These are phyloP conservation scores for Electrona antarctica DNA, from an alignment of 2,113 vertebrate species.

Conservation along the genomic window DNA sequence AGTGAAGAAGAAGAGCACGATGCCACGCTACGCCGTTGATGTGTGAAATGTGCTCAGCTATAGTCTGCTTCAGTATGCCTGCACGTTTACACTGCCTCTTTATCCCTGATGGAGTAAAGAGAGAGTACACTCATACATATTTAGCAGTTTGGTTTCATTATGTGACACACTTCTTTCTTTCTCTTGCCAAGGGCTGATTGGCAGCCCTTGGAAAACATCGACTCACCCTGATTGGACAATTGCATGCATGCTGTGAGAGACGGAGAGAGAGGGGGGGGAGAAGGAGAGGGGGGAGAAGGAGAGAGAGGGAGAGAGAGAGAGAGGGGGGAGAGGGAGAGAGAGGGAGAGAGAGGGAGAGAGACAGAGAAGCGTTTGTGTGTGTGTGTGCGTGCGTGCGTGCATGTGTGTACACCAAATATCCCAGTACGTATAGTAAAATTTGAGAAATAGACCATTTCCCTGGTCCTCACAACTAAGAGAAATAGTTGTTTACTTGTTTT, in stretches of 20 bases:
- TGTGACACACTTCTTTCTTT: slow-evolving; percentile 5
- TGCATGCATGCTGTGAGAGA: neutral
- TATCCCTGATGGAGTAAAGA: slow-evolving; percentile 8
- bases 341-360: neutral
- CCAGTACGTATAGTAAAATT: no score
- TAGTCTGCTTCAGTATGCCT: neutral
- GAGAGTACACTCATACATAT: slow-evolving; percentile 55
- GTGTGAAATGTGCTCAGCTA: no score
- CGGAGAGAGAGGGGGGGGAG: neutral
- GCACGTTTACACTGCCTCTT: slow-evolving; percentile 20
- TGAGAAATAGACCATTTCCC: no score
- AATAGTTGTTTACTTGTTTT: no score
- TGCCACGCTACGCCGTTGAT: no score
- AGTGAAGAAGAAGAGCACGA: no score
- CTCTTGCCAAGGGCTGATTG: slow-evolving; percentile 46
- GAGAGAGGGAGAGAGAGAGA: neutral
- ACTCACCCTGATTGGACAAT: slow-evolving; percentile 34
- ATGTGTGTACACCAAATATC: no score
- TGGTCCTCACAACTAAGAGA: no score
- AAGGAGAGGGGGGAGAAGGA: neutral
- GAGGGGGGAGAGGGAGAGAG: neutral
- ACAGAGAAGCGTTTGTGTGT: no score
- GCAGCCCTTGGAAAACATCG: slow-evolving; percentile 32
- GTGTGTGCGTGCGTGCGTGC: no score
- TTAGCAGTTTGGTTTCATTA: slow-evolving; percentile 49